Evolutionary conservation across 2,888 invertebrate species (phyloP).

Genomic region (Ophion ellenae): DNA sequence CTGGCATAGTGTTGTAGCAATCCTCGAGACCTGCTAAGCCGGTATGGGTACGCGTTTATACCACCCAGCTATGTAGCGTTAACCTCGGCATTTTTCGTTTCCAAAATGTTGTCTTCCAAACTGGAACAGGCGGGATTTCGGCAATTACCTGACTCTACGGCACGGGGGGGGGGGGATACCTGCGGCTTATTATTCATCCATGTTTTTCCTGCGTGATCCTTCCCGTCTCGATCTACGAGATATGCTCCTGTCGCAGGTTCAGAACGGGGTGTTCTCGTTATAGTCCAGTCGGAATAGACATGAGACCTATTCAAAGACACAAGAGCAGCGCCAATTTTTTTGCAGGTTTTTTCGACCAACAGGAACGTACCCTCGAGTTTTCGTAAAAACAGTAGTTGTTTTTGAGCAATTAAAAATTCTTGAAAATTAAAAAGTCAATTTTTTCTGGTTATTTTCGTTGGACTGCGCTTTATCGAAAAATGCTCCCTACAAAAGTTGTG

Average conservation of each 20-base stretch:
- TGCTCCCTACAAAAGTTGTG: too few species aligned
- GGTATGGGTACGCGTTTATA: background rate
- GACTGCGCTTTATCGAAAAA: too few species aligned
- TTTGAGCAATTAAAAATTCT: too few species aligned
- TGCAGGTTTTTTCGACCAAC: too few species aligned
- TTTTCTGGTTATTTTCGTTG: too few species aligned
- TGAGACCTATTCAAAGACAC: too few species aligned
- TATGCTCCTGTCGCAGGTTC: background rate
- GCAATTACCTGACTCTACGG: background rate
- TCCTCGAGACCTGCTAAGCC: background rate
- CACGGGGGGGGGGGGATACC: background rate
- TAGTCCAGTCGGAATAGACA: too few species aligned
- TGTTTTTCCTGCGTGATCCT: background rate
- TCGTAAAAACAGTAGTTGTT: too few species aligned
- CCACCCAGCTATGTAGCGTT: background rate
- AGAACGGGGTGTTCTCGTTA: background rate
- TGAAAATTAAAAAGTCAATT: too few species aligned
- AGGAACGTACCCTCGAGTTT: too few species aligned
- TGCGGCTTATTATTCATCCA: background rate
- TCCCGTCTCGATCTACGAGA: too few species aligned
- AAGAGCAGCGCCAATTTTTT: too few species aligned
- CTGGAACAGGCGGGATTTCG: background rate
- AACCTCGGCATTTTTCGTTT: background rate
- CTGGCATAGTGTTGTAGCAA: background rate
- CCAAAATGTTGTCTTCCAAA: slow-evolving; percentile 4